Conservation (phyloP, 1,140 invertebrate species). For the Rhynchophorus ferrugineus region DNA sequence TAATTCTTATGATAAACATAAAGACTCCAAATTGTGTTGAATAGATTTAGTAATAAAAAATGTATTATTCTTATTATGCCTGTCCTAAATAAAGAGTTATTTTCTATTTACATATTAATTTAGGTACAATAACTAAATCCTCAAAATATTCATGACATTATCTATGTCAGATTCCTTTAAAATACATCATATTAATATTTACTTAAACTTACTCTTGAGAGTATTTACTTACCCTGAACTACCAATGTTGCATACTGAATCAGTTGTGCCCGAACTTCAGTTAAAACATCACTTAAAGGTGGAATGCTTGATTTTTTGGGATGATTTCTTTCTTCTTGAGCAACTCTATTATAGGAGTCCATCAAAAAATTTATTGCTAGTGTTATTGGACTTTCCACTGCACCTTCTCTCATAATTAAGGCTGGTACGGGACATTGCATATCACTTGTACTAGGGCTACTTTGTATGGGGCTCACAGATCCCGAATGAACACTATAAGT, state of each 20-base stretch:
- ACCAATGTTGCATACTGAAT: slow-evolving; percentile 54
- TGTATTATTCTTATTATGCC: no score
- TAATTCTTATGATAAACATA: no score
- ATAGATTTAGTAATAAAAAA: no score
- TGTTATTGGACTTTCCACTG: slow-evolving; percentile 40
- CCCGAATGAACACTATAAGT: slow-evolving; percentile 38
- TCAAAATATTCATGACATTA: no score
- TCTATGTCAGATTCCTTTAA: no score
- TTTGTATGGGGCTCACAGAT: slow-evolving; percentile 30
- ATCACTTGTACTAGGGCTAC: slow-evolving; percentile 42
- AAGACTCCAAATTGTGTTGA: no score
- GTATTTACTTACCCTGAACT: slow-evolving; percentile 44
- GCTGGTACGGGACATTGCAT: slow-evolving; percentile 34
- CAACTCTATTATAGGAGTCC: slow-evolving; percentile 60
- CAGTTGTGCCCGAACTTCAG: slow-evolving; percentile 54
- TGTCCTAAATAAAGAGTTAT: no score
- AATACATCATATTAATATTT: no score
- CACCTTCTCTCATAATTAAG: slow-evolving; percentile 35
- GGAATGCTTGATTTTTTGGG: slow-evolving; percentile 59
- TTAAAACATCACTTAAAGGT: slow-evolving; percentile 47
- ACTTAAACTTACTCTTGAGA: not conserved
- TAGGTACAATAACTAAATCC: no score
- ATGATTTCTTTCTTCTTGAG: slow-evolving; percentile 60
- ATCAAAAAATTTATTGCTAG: slow-evolving; percentile 52
- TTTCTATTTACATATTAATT: no score